phyloP scores from a whole-genome alignment of 2,888 invertebrate species.

The Dilophus febrilis region DNA sequence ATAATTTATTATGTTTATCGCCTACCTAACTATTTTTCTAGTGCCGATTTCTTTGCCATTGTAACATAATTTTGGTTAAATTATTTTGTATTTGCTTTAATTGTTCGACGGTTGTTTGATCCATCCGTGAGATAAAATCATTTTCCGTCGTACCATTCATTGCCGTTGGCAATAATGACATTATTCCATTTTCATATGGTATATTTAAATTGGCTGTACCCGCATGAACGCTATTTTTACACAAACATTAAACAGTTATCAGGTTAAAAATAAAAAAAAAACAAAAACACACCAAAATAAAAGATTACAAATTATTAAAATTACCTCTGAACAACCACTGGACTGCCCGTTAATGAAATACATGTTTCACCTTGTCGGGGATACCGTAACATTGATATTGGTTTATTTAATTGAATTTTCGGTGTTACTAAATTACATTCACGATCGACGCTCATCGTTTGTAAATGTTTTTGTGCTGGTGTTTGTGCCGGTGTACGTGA shows the following conservation, averaged over 20 bases:
- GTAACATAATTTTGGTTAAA: conserved; percentile 2
- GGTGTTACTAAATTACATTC: conserved; percentile 14
- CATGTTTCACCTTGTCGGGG: conserved; percentile 28
- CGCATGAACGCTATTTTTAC: too few species aligned
- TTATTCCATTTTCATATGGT: conserved; percentile 25
- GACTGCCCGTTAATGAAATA: conserved; percentile 26
- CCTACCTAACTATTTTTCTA: too few species aligned
- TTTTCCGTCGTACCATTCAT: conserved; percentile 19
- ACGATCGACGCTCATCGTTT: conserved; percentile 27
- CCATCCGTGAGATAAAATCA: conserved; percentile 21
- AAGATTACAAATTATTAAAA: conserved; percentile 7
- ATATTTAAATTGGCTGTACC: conserved; percentile 26
- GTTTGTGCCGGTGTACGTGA: conserved; percentile 2
- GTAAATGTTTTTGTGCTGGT: conserved; percentile 12
- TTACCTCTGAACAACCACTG: conserved; percentile 26
- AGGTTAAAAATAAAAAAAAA: conserved; percentile 1
- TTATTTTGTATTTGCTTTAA: conserved; percentile 25
- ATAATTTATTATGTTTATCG: too few species aligned
- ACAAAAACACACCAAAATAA: neutral
- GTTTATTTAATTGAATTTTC: conserved; percentile 13
- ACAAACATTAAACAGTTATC: too few species aligned
- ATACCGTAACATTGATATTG: conserved; percentile 26
- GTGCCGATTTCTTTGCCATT: too few species aligned
- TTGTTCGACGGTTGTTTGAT: conserved; percentile 22
- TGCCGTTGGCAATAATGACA: conserved; percentile 26